Percentiles rank a stretch among this genome's conserved stretches.
These are phyloP conservation scores for Telmatochromis brachygnathus DNA, from an alignment of 2,113 vertebrate genomes.

Conservation along the genomic window DNA sequence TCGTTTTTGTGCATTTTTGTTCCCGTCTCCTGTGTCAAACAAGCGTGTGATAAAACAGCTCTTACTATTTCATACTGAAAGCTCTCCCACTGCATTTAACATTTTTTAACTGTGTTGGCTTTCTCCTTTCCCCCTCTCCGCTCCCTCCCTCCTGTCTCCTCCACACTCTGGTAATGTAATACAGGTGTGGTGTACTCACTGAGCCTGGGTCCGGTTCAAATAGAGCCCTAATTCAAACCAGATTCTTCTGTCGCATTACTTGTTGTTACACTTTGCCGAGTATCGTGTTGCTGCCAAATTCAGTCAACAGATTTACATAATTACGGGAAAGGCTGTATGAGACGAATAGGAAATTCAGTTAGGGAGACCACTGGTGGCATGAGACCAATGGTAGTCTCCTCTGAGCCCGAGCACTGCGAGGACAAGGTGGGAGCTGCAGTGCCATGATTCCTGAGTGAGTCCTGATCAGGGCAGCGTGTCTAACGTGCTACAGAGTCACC, in stretches of 20 bases:
- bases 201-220: constrained; percentile 23
- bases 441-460: neutral
- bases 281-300: constrained; percentile 63
- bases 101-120: constrained; percentile 2
- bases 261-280: constrained; percentile 58
- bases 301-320: constrained; percentile 74
- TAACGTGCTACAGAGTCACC: constrained; percentile 41
- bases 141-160: constrained; percentile 14
- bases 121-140: neutral
- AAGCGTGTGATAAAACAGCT: constrained; percentile 41
- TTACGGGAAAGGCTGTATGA: constrained; percentile 56
- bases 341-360: constrained; percentile 70
- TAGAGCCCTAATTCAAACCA: constrained; percentile 59
- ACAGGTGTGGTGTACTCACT: constrained; percentile 57
- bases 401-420: constrained; percentile 25
- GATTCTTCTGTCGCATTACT: constrained; percentile 49
- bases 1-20: neutral
- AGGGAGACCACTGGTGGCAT: constrained; percentile 58
- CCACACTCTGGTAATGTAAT: constrained; percentile 55
- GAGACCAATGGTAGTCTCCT: constrained; percentile 41
- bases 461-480: neutral
- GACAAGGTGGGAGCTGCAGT: neutral
- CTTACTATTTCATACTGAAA: constrained; percentile 16
- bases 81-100: constrained; percentile 47
- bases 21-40: constrained; percentile 26